Base-by-base conservation (phyloP, 2,113 vertebrate species). In the Hemichromis elongatus region DNA sequence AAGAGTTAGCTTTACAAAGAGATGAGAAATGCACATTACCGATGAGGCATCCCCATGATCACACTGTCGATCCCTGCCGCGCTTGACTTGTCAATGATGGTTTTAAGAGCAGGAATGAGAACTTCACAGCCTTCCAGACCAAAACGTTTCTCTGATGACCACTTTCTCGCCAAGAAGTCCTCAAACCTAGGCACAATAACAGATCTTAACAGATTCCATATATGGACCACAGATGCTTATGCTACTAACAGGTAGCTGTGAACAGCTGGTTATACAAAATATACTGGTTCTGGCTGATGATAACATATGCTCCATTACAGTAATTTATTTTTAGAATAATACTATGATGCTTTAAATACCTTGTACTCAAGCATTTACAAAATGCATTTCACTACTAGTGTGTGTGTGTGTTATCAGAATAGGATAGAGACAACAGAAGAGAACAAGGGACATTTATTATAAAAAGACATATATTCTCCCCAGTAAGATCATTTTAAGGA, bases 31-130 rank as follows among this genome's bases (percentile, higher is more conserved):
- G 24, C 8, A 35, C n/a, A 24, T 47, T 95, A 98, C 98, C 98
- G 96, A 96, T 99, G 98, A 3, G 98, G 98, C 98, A 99, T 98
- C 21, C 98, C 97, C 97, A 98, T 98, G 92, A 99, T 98, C 68
- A 98, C 96, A 21, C 96, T 97, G 86, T 98, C 97, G 57, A 98
- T 96, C 47, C 98, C 97, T 3, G 96, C 97, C 77, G 96, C 95
- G 37, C 97, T 99, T 0, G 97, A 98, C 83, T 96, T 97, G 89
- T 98, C 98, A 10, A 98, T 98, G 91, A 98, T 98, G 77, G 96
- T 97, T 93, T 99, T 99, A 14, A 98, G 94, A 30, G 97, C 98
- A 1, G 98, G 97, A 63, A 98, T 98, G 52, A 99, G 93, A 55
- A 98, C 97, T 89, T 98, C 97, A 0, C 98, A 98, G 86, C 98